These are phyloP conservation scores for Holotrichia oblita DNA, from an alignment of 1,140 invertebrate genomes.

Conservation along the genomic window DNA sequence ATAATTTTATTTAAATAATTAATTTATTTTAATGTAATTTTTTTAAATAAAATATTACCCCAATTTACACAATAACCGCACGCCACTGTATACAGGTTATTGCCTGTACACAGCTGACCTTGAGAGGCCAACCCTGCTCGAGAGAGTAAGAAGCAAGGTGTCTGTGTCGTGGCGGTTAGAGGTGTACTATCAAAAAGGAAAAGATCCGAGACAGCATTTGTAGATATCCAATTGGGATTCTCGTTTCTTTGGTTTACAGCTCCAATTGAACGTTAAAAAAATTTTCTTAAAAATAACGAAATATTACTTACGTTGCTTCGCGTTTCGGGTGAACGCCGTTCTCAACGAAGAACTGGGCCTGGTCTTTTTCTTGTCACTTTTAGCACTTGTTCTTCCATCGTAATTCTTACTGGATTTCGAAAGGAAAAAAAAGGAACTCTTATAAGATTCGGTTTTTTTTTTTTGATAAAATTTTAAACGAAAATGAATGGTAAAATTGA, in stretches of 20 bases:
- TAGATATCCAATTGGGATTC: too few relatives aligned
- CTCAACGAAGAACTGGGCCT: not conserved
- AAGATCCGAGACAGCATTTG: too few relatives aligned
- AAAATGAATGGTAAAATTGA: not conserved
- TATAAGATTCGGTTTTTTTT: too few relatives aligned
- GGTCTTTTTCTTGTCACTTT: not conserved
- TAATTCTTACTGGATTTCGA: not conserved
- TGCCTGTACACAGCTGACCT: conserved; percentile 26
- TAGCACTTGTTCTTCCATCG: not conserved
- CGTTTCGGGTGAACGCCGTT: not conserved
- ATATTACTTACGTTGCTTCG: not conserved
- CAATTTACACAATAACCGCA: too few relatives aligned
- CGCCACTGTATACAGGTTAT: conserved; percentile 14
- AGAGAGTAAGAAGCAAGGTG: conserved; percentile 19
- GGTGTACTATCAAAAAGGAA: too few relatives aligned
- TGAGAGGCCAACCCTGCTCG: conserved; percentile 23
- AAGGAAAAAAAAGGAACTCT: too few relatives aligned
- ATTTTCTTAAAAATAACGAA: too few relatives aligned
- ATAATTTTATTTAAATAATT: too few relatives aligned
- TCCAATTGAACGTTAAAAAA: too few relatives aligned
- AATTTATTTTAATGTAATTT: too few relatives aligned
- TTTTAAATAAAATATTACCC: too few relatives aligned
- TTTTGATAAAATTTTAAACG: not conserved
- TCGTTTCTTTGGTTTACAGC: too few relatives aligned
- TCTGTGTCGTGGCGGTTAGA: not conserved